Base-by-base conservation (phyloP, 2,797 vertebrate genomes). In the Oreochromis mossambicus region DNA sequence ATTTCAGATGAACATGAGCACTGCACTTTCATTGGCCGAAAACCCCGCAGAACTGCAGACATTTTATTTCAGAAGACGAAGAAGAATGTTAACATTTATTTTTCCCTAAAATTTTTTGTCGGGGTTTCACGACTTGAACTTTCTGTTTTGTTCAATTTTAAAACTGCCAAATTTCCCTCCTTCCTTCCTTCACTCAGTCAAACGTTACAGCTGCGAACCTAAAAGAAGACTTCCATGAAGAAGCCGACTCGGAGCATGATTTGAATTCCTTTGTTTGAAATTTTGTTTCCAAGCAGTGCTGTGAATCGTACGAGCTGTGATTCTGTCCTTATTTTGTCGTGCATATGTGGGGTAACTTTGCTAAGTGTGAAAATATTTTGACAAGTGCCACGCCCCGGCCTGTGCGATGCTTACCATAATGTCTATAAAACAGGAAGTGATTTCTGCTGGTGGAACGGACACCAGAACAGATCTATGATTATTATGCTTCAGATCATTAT, bases 331-430 rank as follows among this genome's bases (percentile, higher is more conserved):
- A 83, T 51, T 84, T 91, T 77, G 88, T 93, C 84, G 90, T 94
- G 92, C 93, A 83, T 94, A 46, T 91, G 93, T 95, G 95, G 91
- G 93, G 92, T 91, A 87, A 90, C 90, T 93, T 88, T 90, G 91
- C 94, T 94, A 89, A 87, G 91, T 94, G 94, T 94, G 87, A 94
- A 95, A 89, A 93, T 94, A 91, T 94, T 93, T 94, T 92, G 93
- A 92, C 89, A 92, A 94, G 90, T 95, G 95, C 93, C 95, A 93
- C 93, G 89, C 94, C 94, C 95, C 91, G 88, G 91, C 91, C 90
- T 92, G 92, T 88, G 89, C 90, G 87, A 92, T 82, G 90, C 92
- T 87, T 88, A 90, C 84, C 92, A 91, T 92, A 78, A 87, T 89
- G 91, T 94, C 91, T 91, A 83, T 91, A 92, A 91, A 89, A 94